Conservation (phyloP, 2,113 vertebrate species). For the Cephalopholis sonnerati region DNA sequence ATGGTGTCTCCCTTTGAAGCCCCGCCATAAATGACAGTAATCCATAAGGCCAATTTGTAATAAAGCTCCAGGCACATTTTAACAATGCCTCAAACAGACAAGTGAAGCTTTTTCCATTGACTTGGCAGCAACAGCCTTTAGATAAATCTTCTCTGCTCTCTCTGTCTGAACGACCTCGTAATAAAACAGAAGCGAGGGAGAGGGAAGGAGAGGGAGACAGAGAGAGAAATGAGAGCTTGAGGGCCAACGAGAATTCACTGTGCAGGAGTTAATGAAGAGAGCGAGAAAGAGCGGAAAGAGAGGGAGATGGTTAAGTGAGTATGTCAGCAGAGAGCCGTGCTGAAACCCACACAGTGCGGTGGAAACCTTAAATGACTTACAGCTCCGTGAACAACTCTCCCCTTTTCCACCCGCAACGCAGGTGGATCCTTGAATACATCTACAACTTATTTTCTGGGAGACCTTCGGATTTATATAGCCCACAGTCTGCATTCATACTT, state of each 20-base stretch:
- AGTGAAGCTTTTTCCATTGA: slow-evolving; percentile 76
- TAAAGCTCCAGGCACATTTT: slow-evolving; percentile 80
- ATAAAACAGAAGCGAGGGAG: slow-evolving; percentile 76
- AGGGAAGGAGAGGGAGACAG: slow-evolving; percentile 48
- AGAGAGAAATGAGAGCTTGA: slow-evolving; percentile 72
- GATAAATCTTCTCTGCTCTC: slow-evolving; percentile 79
- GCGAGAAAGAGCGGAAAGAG: slow-evolving; percentile 70
- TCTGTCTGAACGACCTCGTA: slow-evolving; percentile 79
- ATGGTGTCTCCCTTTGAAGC: slow-evolving; percentile 64
- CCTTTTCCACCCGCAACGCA: slow-evolving; percentile 44
- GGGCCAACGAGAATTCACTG: slow-evolving; percentile 79
- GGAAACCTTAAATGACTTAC: slow-evolving; percentile 77
- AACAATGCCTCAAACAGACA: slow-evolving; percentile 79
- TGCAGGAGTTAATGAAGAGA: slow-evolving; percentile 82
- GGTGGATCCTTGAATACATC: slow-evolving; percentile 60
- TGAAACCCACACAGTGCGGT: slow-evolving; percentile 70
- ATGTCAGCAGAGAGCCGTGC: slow-evolving; percentile 75
- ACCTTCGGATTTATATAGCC: slow-evolving; percentile 32
- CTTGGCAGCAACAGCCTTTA: slow-evolving; percentile 79
- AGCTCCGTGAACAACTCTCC: slow-evolving; percentile 66
- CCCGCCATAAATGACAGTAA: slow-evolving; percentile 78
- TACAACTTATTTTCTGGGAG: slow-evolving; percentile 37
- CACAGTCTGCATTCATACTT: slow-evolving; percentile 57
- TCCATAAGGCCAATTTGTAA: slow-evolving; percentile 83
- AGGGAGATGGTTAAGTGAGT: slow-evolving; percentile 78